Conservation (phyloP, 1,140 invertebrate genomes). For the Trinorchestia longiramus region DNA sequence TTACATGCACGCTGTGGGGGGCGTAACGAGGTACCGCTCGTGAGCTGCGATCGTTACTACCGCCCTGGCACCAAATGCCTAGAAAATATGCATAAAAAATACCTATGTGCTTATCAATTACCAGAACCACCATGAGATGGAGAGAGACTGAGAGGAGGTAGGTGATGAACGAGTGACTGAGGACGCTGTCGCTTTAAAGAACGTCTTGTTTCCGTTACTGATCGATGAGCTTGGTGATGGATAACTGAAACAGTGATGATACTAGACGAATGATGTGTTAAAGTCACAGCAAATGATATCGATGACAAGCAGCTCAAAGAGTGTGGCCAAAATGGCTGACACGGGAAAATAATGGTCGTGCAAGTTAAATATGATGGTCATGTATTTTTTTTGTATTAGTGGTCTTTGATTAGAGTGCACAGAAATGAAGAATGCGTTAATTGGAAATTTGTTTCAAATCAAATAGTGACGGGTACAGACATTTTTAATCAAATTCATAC, state of each 20-base stretch:
- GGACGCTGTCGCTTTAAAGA: background rate
- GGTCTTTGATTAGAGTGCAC: too few species aligned
- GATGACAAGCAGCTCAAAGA: background rate
- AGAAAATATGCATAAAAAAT: conserved; percentile 10
- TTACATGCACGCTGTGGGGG: background rate
- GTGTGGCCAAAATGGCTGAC: background rate
- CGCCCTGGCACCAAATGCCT: background rate
- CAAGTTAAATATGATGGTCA: background rate
- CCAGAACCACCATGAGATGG: background rate
- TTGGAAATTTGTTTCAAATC: too few species aligned
- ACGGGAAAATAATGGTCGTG: background rate
- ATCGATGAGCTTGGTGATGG: conserved; percentile 6
- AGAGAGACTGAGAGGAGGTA: background rate
- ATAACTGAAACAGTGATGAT: background rate
- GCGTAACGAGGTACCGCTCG: conserved; percentile 8
- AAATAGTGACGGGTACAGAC: too few species aligned
- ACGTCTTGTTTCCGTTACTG: background rate
- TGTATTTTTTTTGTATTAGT: too few species aligned
- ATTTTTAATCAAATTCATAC: too few species aligned
- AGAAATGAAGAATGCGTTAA: too few species aligned
- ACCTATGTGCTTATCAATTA: conserved; percentile 19
- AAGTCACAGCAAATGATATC: background rate
- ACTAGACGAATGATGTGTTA: background rate
- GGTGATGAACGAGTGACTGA: conserved; percentile 10
- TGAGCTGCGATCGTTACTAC: background rate